These are phyloP conservation scores for Euclidia mi DNA, from an alignment of 2,888 invertebrate genomes.

Conservation along the genomic window DNA sequence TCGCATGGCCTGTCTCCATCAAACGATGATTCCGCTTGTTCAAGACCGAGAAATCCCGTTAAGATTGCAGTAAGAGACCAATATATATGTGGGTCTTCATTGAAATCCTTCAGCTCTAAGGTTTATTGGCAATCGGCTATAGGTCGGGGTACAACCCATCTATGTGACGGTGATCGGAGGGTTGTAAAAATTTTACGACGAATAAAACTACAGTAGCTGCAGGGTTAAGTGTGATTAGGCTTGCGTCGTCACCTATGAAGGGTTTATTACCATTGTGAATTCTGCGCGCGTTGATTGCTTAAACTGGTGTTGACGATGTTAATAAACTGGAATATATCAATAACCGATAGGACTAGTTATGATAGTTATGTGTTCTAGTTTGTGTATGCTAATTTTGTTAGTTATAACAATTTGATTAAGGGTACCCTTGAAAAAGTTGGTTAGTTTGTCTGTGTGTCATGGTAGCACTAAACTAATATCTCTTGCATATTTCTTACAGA, in stretches of 20 bases:
- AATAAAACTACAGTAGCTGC: constrained; percentile 78
- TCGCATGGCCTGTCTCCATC: constrained; percentile 51
- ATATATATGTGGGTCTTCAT: constrained; percentile 62
- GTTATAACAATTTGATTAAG: too few relatives aligned
- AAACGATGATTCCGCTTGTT: constrained; percentile 45
- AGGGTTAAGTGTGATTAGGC: constrained; percentile 85
- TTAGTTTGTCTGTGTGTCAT: too few relatives aligned
- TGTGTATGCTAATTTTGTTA: too few relatives aligned
- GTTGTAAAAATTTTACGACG: constrained; percentile 84
- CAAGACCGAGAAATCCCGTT: constrained; percentile 40
- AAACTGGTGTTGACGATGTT: background rate
- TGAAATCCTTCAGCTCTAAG: too few relatives aligned
- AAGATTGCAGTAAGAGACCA: constrained; percentile 57
- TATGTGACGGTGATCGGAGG: constrained; percentile 67
- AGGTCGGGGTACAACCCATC: constrained; percentile 45
- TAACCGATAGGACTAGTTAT: too few relatives aligned
- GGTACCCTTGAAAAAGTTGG: too few relatives aligned
- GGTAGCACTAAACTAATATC: too few relatives aligned
- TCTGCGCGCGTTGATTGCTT: constrained; percentile 25
- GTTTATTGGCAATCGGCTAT: constrained; percentile 79
- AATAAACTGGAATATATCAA: constrained; percentile 2
- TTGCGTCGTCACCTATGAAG: constrained; percentile 54
- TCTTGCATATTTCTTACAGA: too few relatives aligned
- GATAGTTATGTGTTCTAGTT: too few relatives aligned
- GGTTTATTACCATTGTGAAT: constrained; percentile 47